Evolutionary conservation across 2,113 vertebrate species (phyloP), one percentile per base, ranked within the genome.

Genomic region (Pterocles orientalis): DNA sequence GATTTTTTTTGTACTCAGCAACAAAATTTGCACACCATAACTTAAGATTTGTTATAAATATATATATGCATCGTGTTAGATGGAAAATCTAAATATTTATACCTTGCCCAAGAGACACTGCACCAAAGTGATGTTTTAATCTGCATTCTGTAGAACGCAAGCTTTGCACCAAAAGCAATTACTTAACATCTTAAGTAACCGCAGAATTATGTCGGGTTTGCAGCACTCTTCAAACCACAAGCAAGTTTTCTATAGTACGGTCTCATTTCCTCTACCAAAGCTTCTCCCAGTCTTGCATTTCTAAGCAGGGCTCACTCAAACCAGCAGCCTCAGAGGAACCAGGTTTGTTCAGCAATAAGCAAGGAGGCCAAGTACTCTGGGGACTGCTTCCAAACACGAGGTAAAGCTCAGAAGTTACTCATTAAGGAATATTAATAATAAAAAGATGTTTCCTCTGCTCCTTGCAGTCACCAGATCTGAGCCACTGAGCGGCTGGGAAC

Each of bases 131-230:
- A 69, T 20, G 47, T 28, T 88, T 90, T 65, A 53, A 84, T 21
- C 45, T 54, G 56, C 43, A 7, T 88, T 95, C 80, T 86, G 88
- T 43, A 86, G 47, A 82, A 83, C 5, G 18, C 45, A 69, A 87
- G 56, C 70, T 87, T 92, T 78, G 45, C 60, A 70, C 77, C 66
- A 68, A 83, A 85, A 82, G 66, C 90, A 91, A 90, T 90, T 78
- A 80, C 48, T 95, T 75, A 92, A 81, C 80, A 45, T 58, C 64
- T 83, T 75, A 85, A 93, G 51, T 58, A 86, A 86, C 69, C 75
- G 58, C 66, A 90, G 47, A 77, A 90, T 86, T 73, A 66, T 3
- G 29, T n/a, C 43, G 66, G 50, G 36, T 16, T 82, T 90, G 79
- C 68, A 77, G 34, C 0, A 12, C 79, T 86, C 78, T 70, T 83